Percentiles rank a stretch among this genome's conserved stretches.
These are phyloP conservation scores for Leucoptera coffeella DNA, from an alignment of 2,888 invertebrate species.

Conservation along the genomic window DNA sequence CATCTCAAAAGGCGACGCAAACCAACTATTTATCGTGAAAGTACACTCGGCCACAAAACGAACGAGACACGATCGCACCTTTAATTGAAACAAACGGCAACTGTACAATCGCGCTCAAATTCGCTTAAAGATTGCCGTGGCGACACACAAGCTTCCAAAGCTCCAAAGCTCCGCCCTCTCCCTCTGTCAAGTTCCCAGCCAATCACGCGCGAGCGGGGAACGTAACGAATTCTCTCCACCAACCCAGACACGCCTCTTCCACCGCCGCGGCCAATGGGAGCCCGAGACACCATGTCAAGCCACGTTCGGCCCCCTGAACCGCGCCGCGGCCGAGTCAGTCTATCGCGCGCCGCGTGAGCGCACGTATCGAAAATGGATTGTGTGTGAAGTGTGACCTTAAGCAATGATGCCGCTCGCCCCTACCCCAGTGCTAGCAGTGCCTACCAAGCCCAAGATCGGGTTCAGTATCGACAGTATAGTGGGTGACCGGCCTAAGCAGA, in stretches of 20 bases:
- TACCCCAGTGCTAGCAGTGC: constrained; percentile 86
- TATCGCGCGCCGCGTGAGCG: constrained; percentile 48
- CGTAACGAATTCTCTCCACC: constrained; percentile 19
- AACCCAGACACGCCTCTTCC: constrained; percentile 21
- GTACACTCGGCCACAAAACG: too few species aligned
- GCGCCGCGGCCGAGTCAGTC: constrained; percentile 33
- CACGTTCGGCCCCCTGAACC: too few species aligned
- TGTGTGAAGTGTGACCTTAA: constrained; percentile 35
- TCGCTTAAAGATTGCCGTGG: too few species aligned
- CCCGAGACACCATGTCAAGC: constrained; percentile 26
- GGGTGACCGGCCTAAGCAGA: constrained; percentile 49
- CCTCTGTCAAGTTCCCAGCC: constrained; percentile 20
- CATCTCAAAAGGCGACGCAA: constrained; percentile 26
- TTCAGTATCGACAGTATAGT: constrained; percentile 94
- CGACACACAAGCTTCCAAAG: too few species aligned
- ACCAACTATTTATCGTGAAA: too few species aligned
- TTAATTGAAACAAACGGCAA: constrained; percentile 36
- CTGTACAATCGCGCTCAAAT: constrained; percentile 17
- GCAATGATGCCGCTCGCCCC: constrained; percentile 94
- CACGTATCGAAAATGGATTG: constrained; percentile 45
- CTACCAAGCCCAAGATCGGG: constrained; percentile 88
- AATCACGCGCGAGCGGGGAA: constrained; percentile 17
- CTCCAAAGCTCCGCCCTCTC: too few species aligned
- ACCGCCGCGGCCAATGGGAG: constrained; percentile 20
- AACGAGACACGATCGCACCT: constrained; percentile 17